Conservation (phyloP, 2,797 vertebrate genomes). For the Sorex maritimensis region DNA sequence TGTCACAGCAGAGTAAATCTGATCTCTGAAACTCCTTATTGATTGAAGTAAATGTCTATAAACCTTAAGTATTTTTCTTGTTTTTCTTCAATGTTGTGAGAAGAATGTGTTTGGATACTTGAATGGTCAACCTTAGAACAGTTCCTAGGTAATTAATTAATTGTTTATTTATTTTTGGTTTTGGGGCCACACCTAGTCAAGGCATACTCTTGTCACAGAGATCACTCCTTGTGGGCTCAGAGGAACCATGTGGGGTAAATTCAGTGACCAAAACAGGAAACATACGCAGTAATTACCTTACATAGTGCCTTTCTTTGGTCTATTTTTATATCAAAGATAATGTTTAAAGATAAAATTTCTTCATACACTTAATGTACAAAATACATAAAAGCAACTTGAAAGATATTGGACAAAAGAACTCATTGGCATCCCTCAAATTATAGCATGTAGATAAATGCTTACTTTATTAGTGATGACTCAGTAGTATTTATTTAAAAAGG, state of each 20-base stretch:
- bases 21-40: neutral
- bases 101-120: too few relatives aligned
- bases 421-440: slow-evolving; percentile 14
- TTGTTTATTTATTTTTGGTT: neutral
- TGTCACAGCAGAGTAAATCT: neutral
- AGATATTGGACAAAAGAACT: neutral
- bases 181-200: too few relatives aligned
- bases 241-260: slow-evolving; percentile 23
- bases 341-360: neutral
- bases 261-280: neutral
- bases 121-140: too few relatives aligned
- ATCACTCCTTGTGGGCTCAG: too few relatives aligned
- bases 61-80: too few relatives aligned
- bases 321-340: slow-evolving; percentile 65
- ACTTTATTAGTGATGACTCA: slow-evolving; percentile 16
- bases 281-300: slow-evolving; percentile 37
- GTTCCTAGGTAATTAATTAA: too few relatives aligned
- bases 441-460: neutral
- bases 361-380: neutral
- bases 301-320: neutral
- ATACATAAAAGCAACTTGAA: slow-evolving; percentile 34
- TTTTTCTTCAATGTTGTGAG: too few relatives aligned
- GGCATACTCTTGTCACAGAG: neutral
- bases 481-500: slow-evolving; percentile 19
- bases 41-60: neutral